Percentiles rank a stretch among this genome's conserved stretches.
Conservation (phyloP, 2,888 invertebrate genomes). For the Epistrophe grossulariae region DNA sequence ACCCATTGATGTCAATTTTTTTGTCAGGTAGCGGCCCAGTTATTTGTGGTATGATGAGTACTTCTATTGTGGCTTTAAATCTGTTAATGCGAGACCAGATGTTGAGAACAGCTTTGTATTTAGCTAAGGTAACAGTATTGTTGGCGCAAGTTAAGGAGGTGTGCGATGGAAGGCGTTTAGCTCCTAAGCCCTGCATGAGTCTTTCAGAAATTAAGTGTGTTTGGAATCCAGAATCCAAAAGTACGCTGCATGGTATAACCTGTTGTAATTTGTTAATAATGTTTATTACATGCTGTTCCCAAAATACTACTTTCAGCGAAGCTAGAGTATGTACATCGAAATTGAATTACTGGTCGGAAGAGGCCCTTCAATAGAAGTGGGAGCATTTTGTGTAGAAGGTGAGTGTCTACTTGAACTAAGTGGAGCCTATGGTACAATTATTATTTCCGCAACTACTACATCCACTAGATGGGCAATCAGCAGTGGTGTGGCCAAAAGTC, state of each 20-base stretch:
- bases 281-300: too few species aligned
- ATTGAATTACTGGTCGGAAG: neutral
- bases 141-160: neutral
- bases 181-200: too few species aligned
- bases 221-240: conserved; percentile 44
- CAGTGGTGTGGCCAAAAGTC: conserved; percentile 19
- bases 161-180: neutral
- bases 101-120: neutral
- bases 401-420: conserved; percentile 17
- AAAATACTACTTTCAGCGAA: too few species aligned
- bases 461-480: conserved; percentile 31
- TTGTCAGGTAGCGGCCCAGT: neutral
- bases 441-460: conserved; percentile 12
- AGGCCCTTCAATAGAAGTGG: too few species aligned
- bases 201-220: conserved; percentile 25
- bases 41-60: neutral
- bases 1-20: neutral
- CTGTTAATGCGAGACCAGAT: neutral
- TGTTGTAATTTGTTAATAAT: neutral
- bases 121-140: neutral
- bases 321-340: too few species aligned
- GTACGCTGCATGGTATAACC: conserved; percentile 27
- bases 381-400: too few species aligned
- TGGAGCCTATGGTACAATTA: conserved; percentile 25
- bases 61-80: neutral